phyloP scores from a whole-genome alignment of 1,140 invertebrate genomes.

The Stenopsyche tienmushanensis region DNA sequence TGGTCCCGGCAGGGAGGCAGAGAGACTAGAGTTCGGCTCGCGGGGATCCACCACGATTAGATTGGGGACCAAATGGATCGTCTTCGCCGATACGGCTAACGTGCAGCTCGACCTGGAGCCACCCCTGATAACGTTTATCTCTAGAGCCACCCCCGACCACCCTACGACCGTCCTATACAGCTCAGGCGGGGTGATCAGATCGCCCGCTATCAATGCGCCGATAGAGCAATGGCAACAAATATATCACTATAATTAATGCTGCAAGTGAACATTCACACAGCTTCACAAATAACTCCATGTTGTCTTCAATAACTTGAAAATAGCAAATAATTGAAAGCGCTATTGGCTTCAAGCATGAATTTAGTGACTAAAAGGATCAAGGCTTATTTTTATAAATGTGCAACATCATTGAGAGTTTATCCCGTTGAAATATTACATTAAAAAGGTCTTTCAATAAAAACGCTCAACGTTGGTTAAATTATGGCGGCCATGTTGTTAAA shows the following conservation, averaged over 20 bases:
- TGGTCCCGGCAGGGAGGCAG: conserved; percentile 43
- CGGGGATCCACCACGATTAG: conserved; percentile 51
- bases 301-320: background rate
- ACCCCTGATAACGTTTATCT: conserved; percentile 38
- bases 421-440: no score
- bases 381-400: no score
- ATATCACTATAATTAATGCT: conserved; percentile 40
- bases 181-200: conserved; percentile 14
- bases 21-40: conserved; percentile 44
- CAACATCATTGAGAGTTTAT: no score
- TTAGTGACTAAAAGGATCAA: no score
- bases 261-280: background rate
- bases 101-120: conserved; percentile 12
- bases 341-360: background rate
- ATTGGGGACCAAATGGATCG: conserved; percentile 48
- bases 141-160: conserved; percentile 12
- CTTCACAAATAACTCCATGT: background rate
- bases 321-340: background rate
- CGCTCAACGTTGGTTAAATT: no score
- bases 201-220: conserved; percentile 33
- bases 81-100: conserved; percentile 28
- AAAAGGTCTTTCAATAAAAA: no score
- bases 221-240: conserved; percentile 25
- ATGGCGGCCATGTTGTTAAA: no score
- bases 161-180: background rate